Base-by-base conservation (phyloP, 2,113 vertebrate species). In the Ranitomeya variabilis region DNA sequence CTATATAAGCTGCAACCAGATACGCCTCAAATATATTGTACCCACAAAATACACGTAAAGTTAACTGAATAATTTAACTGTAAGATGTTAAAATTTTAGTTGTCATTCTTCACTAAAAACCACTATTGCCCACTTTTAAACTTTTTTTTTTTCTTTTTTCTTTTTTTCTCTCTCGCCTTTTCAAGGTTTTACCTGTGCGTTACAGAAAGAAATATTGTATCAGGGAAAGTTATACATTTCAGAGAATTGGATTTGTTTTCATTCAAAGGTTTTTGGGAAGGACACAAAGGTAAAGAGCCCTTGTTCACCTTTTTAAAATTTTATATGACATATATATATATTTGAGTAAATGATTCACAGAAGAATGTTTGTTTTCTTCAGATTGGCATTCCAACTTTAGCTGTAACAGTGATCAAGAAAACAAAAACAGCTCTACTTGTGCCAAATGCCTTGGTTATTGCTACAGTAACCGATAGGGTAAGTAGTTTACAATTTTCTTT, bases 211-310 rank as follows among this genome's bases (percentile, higher is more conserved):
- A 94, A 97, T 99, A 87, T 92, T 98, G 23, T 99, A 98, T 90
- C 98, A 99, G 91, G 98, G 98, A 57, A 96, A 97, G 55, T 95
- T 99, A 90, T 99, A 97, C 77, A 93, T 99, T 85, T 99, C 98
- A 12, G 95, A 99, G 86, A 98, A 98, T 92, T 99, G 98, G 98
- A 97, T 99, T 94, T 98, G 98, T 91, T 99, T 99, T 92, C 93
- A 98, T 94, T 99, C 98, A 67, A 99, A 98, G 90, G 97, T 99
- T 90, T 99, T 99, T 91, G 98, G 98, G 80, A 98, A 96, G 95
- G 98, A 99, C 91, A 99, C 95, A 13, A 99, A 98, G 97, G 98
- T 99, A 45, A 74, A 37, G 31, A 71, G 71, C 15, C 7, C 9
- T 87, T 84, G 94, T 94, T 89, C 73, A 57, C 16, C 13, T 12